Percentiles rank a stretch among this genome's conserved stretches.
Evolutionary conservation across 2,888 invertebrate species (phyloP).

Genomic region (Acrocyrtus sp.): DNA sequence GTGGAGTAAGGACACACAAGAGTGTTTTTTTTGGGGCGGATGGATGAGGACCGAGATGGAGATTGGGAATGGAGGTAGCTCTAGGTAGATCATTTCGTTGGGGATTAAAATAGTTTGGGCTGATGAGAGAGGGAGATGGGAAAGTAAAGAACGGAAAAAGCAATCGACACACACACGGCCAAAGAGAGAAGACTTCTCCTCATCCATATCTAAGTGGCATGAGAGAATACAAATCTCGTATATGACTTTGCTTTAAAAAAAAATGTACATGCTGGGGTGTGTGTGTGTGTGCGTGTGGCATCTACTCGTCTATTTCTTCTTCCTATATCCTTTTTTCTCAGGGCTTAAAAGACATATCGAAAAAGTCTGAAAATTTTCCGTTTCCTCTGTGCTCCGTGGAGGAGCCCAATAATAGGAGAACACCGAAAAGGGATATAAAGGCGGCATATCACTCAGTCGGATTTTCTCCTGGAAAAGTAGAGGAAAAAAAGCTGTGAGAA

Average conservation of each 20-base stretch:
- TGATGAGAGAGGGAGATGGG: slow-evolving; percentile 59
- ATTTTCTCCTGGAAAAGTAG: slow-evolving; percentile 48
- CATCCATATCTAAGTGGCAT: too few relatives aligned
- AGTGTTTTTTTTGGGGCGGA: slow-evolving; percentile 12
- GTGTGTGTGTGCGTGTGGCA: background rate
- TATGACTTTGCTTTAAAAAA: too few relatives aligned
- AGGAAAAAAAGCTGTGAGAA: too few relatives aligned
- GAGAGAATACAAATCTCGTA: too few relatives aligned
- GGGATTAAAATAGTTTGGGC: slow-evolving; percentile 63
- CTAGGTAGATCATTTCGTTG: slow-evolving; percentile 51
- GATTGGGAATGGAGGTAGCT: slow-evolving; percentile 17
- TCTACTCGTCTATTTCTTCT: background rate
- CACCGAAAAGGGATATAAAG: slow-evolving; percentile 4
- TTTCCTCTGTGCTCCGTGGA: too few relatives aligned
- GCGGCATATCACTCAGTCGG: slow-evolving; percentile 51
- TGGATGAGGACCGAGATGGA: slow-evolving; percentile 26
- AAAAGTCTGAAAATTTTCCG: too few relatives aligned
- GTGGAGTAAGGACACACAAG: slow-evolving; percentile 6
- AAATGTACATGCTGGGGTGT: too few relatives aligned
- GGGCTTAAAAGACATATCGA: slow-evolving; percentile 27
- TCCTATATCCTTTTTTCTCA: slow-evolving; percentile 9
- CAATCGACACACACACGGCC: slow-evolving; percentile 30
- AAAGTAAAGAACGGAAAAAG: slow-evolving; percentile 18
- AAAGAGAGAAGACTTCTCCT: slow-evolving; percentile 1
- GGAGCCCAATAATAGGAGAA: slow-evolving; percentile 16